A percentile compares a stretch with the other conserved stretches of the same genome.
phyloP scores from a whole-genome alignment of 2,113 vertebrate genomes.

The Sapajus apella region DNA sequence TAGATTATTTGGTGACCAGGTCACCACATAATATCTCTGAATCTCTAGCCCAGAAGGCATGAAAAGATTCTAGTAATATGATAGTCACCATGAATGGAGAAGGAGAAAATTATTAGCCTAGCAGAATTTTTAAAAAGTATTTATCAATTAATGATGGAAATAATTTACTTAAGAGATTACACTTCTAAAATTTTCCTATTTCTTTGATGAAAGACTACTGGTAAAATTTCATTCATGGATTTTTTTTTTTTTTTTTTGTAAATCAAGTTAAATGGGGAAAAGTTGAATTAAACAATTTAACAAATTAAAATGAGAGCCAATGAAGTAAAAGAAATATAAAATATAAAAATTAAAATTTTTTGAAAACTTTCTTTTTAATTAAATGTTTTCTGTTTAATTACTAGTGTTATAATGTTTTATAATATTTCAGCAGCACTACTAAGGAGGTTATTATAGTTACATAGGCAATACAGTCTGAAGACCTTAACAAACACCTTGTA shows the following conservation, averaged over 20 bases:
- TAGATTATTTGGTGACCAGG: too few species aligned
- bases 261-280: neutral
- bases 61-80: neutral
- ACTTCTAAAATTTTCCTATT: constrained; percentile 4
- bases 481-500: neutral
- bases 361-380: constrained; percentile 39
- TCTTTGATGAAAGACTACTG: constrained; percentile 10
- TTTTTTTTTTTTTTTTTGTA: constrained; percentile 3
- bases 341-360: constrained; percentile 29
- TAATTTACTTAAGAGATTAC: constrained; percentile 27
- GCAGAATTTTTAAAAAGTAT: neutral
- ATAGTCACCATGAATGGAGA: neutral
- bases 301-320: constrained; percentile 51
- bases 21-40: too few species aligned
- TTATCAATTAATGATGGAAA: neutral
- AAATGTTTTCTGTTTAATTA: constrained; percentile 49
- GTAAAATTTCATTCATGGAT: neutral
- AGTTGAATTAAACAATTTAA: neutral
- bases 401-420: constrained; percentile 19
- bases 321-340: neutral
- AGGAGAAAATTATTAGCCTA: neutral
- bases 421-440: constrained; percentile 21
- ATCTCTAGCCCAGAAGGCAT: neutral
- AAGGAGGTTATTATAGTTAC: neutral
- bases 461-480: neutral